A percentile compares a stretch with the other conserved stretches of the same genome.
These are phyloP conservation scores for Eubasilissa regina DNA, from an alignment of 1,140 invertebrate genomes.

Conservation along the genomic window DNA sequence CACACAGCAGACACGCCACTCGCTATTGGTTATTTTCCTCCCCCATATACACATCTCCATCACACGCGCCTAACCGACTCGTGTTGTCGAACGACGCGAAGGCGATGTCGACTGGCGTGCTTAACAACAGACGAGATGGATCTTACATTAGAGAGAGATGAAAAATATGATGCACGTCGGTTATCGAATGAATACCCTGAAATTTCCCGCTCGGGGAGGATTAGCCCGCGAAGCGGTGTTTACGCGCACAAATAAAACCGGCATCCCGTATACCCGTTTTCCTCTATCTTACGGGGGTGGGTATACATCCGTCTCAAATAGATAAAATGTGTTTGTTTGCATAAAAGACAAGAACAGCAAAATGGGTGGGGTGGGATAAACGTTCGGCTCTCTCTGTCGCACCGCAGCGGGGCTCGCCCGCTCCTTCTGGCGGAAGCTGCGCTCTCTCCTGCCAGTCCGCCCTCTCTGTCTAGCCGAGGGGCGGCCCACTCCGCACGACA, in stretches of 20 bases:
- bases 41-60: conserved; percentile 61
- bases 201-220: conserved; percentile 51
- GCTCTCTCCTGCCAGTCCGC: conserved; percentile 15
- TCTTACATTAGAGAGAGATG: conserved; percentile 24
- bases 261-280: conserved; percentile 61
- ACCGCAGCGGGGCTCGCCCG: conserved; percentile 69
- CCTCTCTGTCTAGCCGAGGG: conserved; percentile 30
- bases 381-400: conserved; percentile 38
- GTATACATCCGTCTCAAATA: conserved; percentile 69
- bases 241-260: conserved; percentile 59
- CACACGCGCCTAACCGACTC: conserved; percentile 34
- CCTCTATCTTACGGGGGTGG: conserved; percentile 66
- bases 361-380: conserved; percentile 30
- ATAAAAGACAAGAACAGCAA: conserved; percentile 46
- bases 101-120: no score
- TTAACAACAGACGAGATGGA: neutral
- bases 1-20: conserved; percentile 46
- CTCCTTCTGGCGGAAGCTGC: conserved; percentile 67
- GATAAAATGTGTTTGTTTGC: conserved; percentile 63
- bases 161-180: neutral
- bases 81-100: conserved; percentile 13
- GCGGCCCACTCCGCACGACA: conserved; percentile 55
- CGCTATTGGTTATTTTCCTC: conserved; percentile 62
- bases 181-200: neutral
- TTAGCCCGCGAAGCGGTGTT: conserved; percentile 56